These are phyloP conservation scores for Oncopodura yosiiana DNA, from an alignment of 1,140 invertebrate genomes.

Conservation along the genomic window DNA sequence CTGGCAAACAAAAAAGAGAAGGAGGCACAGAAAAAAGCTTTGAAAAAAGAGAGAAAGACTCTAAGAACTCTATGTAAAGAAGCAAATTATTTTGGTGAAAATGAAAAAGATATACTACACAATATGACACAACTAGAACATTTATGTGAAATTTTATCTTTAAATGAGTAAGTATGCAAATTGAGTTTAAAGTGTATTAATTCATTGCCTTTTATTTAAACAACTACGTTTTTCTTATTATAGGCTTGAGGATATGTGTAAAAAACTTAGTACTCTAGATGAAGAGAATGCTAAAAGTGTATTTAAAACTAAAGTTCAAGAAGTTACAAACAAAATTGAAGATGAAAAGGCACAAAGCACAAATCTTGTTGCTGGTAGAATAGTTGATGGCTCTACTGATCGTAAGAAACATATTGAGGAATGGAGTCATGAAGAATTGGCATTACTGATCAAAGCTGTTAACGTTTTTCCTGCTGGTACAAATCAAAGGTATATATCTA, in stretches of 20 bases:
- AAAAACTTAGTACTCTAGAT: slow-evolving; percentile 48
- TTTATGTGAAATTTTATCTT: slow-evolving; percentile 67
- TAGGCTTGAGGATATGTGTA: slow-evolving; percentile 68
- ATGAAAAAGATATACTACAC: slow-evolving; percentile 57
- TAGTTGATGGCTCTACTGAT: background rate
- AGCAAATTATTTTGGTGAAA: slow-evolving; percentile 73
- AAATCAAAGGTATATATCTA: slow-evolving; percentile 54
- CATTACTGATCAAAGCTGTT: slow-evolving; percentile 86
- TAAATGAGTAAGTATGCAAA: slow-evolving; percentile 36
- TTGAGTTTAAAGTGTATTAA: slow-evolving; percentile 1
- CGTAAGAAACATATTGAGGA: slow-evolving; percentile 36
- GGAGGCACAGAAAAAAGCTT: slow-evolving; percentile 66
- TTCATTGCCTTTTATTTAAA: background rate
- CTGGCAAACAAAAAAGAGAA: slow-evolving; percentile 78
- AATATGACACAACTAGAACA: slow-evolving; percentile 84
- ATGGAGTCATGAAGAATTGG: slow-evolving; percentile 74
- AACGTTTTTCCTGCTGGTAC: slow-evolving; percentile 95
- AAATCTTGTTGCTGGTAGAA: slow-evolving; percentile 10
- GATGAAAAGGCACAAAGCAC: slow-evolving; percentile 33
- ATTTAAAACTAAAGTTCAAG: slow-evolving; percentile 49
- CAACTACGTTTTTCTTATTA: slow-evolving; percentile 37
- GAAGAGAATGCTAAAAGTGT: slow-evolving; percentile 49
- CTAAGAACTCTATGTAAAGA: slow-evolving; percentile 74
- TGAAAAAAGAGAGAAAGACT: slow-evolving; percentile 77
- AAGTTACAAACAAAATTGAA: slow-evolving; percentile 27